phyloP scores from a whole-genome alignment of 2,888 invertebrate genomes.

The Caenorhabditis sp. region DNA sequence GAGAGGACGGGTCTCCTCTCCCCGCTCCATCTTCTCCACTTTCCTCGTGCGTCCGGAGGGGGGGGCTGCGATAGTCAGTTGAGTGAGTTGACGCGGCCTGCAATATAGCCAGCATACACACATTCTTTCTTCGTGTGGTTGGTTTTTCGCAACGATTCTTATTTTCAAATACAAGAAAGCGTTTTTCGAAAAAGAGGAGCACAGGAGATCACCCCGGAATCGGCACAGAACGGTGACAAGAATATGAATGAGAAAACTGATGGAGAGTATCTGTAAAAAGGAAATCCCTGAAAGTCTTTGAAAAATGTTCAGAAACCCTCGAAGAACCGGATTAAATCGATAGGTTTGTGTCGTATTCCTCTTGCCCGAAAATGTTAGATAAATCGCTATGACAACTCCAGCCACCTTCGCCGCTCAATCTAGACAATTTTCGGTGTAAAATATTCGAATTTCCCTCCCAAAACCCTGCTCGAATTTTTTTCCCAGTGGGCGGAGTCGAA shows the following conservation, averaged over 20 bases:
- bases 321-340: background rate
- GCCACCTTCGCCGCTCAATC: background rate
- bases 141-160: conserved; percentile 15
- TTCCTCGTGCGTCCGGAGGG: conserved; percentile 12
- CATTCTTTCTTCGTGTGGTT: conserved; percentile 12
- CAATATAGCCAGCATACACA: conserved; percentile 25
- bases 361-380: no score
- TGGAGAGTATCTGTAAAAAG: no score
- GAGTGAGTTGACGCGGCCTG: conserved; percentile 62
- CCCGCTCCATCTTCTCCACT: no score
- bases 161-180: background rate
- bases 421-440: background rate
- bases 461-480: conserved; percentile 43
- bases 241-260: no score
- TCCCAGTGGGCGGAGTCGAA: conserved; percentile 38
- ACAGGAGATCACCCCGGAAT: no score
- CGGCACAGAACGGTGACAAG: no score
- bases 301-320: background rate
- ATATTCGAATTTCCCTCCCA: conserved; percentile 22
- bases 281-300: no score
- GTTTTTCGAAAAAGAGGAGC: background rate
- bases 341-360: conserved; percentile 3
- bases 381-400: no score
- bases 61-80: conserved; percentile 67
- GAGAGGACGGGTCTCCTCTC: conserved; percentile 44